phyloP scores from a whole-genome alignment of 2,888 invertebrate species.

The Drosophila niveifrons region DNA sequence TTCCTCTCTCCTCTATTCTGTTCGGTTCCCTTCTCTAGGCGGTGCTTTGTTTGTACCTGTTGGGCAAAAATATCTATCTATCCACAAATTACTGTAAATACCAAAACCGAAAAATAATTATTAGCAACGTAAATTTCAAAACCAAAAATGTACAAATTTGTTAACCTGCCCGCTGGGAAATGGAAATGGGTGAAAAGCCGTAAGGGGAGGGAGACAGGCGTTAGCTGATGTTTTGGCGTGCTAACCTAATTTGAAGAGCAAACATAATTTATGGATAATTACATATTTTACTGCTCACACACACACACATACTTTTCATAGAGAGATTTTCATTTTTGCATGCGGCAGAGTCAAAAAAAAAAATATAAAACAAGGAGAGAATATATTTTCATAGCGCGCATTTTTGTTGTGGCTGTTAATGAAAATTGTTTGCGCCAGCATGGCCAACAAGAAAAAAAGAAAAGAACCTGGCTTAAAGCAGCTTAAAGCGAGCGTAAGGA shows the following conservation, averaged over 20 bases:
- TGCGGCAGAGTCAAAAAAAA: conserved; percentile 9
- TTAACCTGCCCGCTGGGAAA: conserved; percentile 23
- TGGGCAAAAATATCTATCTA: conserved; percentile 16
- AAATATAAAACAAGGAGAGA: too few relatives aligned
- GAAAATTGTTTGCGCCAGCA: conserved; percentile 30
- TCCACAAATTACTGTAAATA: conserved; percentile 39
- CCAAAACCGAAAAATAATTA: conserved; percentile 54
- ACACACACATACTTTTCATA: conserved; percentile 18
- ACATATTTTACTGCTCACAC: conserved; percentile 51
- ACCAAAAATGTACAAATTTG: conserved; percentile 60
- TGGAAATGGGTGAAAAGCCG: not conserved
- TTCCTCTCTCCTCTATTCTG: not conserved
- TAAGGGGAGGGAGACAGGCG: not conserved
- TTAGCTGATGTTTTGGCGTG: conserved; percentile 11
- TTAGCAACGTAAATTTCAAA: conserved; percentile 56
- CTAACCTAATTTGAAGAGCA: conserved; percentile 50
- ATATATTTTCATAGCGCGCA: conserved; percentile 23
- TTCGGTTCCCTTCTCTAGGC: not conserved
- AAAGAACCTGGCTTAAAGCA: conserved; percentile 23
- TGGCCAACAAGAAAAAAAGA: not conserved
- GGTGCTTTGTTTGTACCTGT: conserved; percentile 4
- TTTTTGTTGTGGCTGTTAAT: conserved; percentile 28
- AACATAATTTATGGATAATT: conserved; percentile 69
- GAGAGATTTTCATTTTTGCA: conserved; percentile 27
- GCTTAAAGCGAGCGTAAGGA: conserved; percentile 21